Conservation (phyloP, 2,888 invertebrate species). For the Allygus modestus region DNA sequence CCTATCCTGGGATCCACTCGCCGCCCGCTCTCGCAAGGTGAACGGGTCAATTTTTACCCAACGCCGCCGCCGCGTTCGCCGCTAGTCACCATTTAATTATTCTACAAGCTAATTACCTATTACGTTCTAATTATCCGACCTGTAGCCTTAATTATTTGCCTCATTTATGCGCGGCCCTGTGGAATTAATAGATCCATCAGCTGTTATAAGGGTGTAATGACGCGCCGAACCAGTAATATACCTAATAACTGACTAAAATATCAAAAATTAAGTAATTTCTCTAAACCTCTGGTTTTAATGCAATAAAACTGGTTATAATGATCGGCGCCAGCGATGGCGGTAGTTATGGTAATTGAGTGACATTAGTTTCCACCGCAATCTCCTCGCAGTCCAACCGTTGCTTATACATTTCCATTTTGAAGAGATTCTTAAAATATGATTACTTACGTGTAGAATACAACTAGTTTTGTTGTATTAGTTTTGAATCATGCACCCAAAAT, state of each 20-base stretch:
- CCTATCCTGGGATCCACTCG: neutral
- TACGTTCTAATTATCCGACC: constrained; percentile 39
- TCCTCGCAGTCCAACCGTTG: neutral
- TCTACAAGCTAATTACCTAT: constrained; percentile 40
- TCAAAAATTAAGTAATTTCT: constrained; percentile 52
- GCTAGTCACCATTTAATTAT: constrained; percentile 23
- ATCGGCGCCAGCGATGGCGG: constrained; percentile 13
- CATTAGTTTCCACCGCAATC: neutral
- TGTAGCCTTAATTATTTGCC: constrained; percentile 25
- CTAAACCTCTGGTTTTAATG: constrained; percentile 13
- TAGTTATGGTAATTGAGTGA: constrained; percentile 4
- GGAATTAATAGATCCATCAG: constrained; percentile 42
- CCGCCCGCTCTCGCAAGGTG: neutral
- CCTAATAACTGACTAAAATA: constrained; percentile 1
- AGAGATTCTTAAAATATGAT: neutral
- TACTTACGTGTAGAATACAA: neutral
- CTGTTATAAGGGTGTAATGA: constrained; percentile 27
- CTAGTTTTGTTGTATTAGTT: too few relatives aligned
- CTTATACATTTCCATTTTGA: neutral
- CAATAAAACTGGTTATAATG: constrained; percentile 7
- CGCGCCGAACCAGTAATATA: neutral
- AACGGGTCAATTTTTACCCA: constrained; percentile 30
- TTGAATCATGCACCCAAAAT: too few relatives aligned
- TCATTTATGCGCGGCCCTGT: constrained; percentile 13
- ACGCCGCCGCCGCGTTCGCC: constrained; percentile 10